phyloP scores from a whole-genome alignment of 1,140 invertebrate species.

The Drosophila pallidifrons region DNA sequence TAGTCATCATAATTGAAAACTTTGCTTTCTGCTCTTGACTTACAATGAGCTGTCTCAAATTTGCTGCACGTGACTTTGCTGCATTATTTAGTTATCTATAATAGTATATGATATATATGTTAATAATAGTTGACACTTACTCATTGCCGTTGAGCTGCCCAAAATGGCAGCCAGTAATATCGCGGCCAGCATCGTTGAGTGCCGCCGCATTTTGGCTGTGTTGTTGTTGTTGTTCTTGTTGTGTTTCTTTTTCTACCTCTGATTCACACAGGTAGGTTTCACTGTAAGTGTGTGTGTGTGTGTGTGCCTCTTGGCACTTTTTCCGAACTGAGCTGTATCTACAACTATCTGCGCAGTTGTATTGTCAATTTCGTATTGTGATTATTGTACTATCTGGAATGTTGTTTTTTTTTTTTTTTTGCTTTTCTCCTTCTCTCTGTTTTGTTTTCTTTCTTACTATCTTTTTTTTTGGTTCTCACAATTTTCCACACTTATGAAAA shows the following conservation, averaged over 20 bases:
- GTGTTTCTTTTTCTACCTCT: constrained; percentile 25
- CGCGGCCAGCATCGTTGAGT: constrained; percentile 81
- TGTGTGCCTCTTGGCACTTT: constrained; percentile 16
- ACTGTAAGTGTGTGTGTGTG: background rate
- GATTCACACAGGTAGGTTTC: constrained; percentile 12
- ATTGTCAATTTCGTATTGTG: constrained; percentile 28
- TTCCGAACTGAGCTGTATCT: constrained; percentile 16
- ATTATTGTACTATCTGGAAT: constrained; percentile 56
- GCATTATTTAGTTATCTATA: background rate
- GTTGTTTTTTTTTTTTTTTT: constrained; percentile 35
- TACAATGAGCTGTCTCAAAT: no score
- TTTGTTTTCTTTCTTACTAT: constrained; percentile 24
- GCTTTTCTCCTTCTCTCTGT: constrained; percentile 10
- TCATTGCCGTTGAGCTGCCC: constrained; percentile 63
- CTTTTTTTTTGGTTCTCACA: constrained; percentile 50
- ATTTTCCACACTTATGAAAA: constrained; percentile 77
- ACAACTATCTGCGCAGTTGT: constrained; percentile 46
- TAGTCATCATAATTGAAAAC: no score
- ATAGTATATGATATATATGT: background rate
- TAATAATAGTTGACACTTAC: constrained; percentile 57
- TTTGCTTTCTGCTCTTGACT: no score
- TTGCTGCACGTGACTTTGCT: no score
- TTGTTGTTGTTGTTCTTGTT: constrained; percentile 19
- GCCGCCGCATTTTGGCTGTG: constrained; percentile 76
- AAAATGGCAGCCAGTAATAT: constrained; percentile 72